A percentile compares a stretch with the other conserved stretches of the same genome.
Evolutionary conservation across 2,888 invertebrate species (phyloP).

Genomic region (Pinctada fucata): DNA sequence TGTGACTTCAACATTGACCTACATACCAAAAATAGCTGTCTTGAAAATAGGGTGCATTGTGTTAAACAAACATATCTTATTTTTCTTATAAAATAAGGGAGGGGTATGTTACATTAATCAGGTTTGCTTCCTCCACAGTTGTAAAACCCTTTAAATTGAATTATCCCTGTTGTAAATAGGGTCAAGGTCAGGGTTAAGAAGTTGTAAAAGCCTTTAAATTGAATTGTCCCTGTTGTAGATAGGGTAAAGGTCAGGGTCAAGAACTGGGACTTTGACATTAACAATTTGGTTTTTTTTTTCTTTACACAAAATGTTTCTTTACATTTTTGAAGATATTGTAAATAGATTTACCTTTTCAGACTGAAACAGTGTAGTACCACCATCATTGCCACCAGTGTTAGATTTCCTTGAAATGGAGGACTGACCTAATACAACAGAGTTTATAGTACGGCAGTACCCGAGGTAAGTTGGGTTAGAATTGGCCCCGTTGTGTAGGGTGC

Average conservation of each 20-base stretch:
- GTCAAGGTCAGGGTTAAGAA: no score
- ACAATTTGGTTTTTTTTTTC: background rate
- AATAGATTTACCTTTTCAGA: slow-evolving; percentile 6
- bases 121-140: no score
- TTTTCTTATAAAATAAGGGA: no score
- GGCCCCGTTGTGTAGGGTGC: slow-evolving; percentile 32
- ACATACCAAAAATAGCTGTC: slow-evolving; percentile 1
- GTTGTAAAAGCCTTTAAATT: background rate
- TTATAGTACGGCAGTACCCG: slow-evolving; percentile 27
- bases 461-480: slow-evolving; percentile 36
- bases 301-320: background rate
- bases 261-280: background rate
- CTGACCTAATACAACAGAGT: slow-evolving; percentile 21
- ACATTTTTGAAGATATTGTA: background rate
- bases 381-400: slow-evolving; percentile 14
- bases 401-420: slow-evolving; percentile 15
- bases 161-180: no score
- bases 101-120: no score
- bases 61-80: no score
- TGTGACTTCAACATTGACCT: background rate
- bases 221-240: background rate
- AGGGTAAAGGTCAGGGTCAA: background rate
- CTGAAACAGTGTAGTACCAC: background rate
- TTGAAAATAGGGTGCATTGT: no score
- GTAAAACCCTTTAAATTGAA: no score